Evolutionary conservation across 2,113 vertebrate genomes (phyloP), one percentile per base, ranked within the genome.

Genomic region (Physeter macrocephalus): DNA sequence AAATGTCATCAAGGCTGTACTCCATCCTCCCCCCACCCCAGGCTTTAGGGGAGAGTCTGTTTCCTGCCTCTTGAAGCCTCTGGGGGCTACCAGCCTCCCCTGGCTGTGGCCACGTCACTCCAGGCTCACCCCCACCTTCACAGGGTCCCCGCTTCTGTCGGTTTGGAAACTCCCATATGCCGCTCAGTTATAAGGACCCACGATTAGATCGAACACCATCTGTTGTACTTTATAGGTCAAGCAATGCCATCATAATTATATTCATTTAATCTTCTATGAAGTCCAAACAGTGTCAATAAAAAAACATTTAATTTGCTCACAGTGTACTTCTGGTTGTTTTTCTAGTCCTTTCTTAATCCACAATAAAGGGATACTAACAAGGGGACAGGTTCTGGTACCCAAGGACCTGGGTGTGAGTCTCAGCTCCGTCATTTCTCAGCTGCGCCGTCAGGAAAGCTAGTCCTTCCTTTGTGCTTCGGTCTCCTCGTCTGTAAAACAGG

Each of bases 1-100:
- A 62, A n/a, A 46, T 5, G 6, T 27, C 0, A 0, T 57, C 54
- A 9, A 21, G 6, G 2, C 39, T 49, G 9, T 3, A 27, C 54
- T 3, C 59, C 59, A 9, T 27, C 23, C 4, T 20, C 6, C 4
- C 29, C 29, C 34, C 0, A 57, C 57, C 9, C 8, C 34, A 61
- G 34, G 31, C 13, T 49, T 12, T 9, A 39, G 2, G 34, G 59
- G 15, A 82, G 34, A 8, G 3, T 12, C 52, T 39, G 13, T 25
- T n/a, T 39, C 66, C 31, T 41, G 72, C 27, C 14, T 78, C 74
- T 41, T 12, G 11, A n/a, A 34, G 31, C 34, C 61, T 25, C n/a
- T 23, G 3, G 18, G 8, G 43, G 36, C 43, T 31, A n/a, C 23
- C 9, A 3, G 54, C 27, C 39, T 41, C 21, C 25, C 46, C 39